phyloP scores from a whole-genome alignment of 2,888 invertebrate species.

The Chelonus formosanus region DNA sequence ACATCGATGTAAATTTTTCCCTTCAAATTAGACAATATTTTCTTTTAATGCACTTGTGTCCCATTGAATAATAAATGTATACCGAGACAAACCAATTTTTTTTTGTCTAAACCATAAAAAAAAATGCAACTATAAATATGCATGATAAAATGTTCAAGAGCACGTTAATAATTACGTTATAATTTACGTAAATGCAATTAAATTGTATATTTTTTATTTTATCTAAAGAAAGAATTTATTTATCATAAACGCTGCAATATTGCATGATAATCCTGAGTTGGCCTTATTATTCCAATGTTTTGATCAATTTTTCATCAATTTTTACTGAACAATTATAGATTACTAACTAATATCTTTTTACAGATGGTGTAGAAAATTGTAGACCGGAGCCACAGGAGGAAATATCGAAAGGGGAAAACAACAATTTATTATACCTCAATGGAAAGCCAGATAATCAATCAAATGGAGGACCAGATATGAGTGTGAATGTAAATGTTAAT shows the following conservation, averaged over 20 bases:
- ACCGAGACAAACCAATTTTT: no score
- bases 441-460: conserved; percentile 47
- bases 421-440: conserved; percentile 54
- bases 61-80: no score
- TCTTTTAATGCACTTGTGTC: no score
- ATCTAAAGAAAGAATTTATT: neutral
- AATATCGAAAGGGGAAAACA: conserved; percentile 53
- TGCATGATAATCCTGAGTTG: conserved; percentile 35
- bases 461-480: conserved; percentile 48
- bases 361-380: conserved; percentile 46
- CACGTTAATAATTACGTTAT: conserved; percentile 13
- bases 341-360: conserved; percentile 39
- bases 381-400: conserved; percentile 31
- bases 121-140: conserved; percentile 2
- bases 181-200: no score
- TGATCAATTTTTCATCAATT: conserved; percentile 25
- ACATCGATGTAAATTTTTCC: no score
- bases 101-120: no score
- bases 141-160: conserved; percentile 22
- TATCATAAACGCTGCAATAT: conserved; percentile 27
- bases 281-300: conserved; percentile 24
- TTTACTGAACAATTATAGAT: neutral
- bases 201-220: conserved; percentile 2
- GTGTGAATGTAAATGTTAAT: conserved; percentile 46
- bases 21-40: no score